Base-by-base conservation (phyloP, 1,140 invertebrate genomes). In the Leptonema lineaticorne region DNA sequence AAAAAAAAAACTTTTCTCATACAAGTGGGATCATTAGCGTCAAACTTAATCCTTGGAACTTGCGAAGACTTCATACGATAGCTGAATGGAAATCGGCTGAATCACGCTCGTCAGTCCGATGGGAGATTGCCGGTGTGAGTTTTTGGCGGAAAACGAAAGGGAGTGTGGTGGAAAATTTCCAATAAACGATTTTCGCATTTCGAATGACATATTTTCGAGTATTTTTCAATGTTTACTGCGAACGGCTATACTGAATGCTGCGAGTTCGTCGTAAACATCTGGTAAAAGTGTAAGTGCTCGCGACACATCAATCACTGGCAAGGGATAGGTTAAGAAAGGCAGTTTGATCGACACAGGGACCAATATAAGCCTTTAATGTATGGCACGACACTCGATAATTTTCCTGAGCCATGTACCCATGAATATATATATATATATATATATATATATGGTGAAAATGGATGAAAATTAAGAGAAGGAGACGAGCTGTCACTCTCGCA, bases 11-110 rank as follows among this genome's bases (percentile, higher is more conserved):
- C 46, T 48, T 53, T 53, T 26, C 50, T 53, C 46, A 24, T 22
- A 53, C 50, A 53, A 53, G 50, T 11, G 22, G 50, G 50, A 53
- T 53, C 50, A 53, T 53, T 53, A 53, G 50, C 50, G 50, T 53
- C 50, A 26, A 53, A 53, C 50, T 53, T 53, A 53, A 53, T 53
- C 50, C 50, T 14, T 16, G 37, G 37, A 41, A 41, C 37, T 41
- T 41, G 11, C 37, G 37, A 41, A 41, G 37, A 41, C 37, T 41
- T 41, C 37, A 41, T 41, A 41, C 37, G 37, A 11, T 16, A n/a
- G 37, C 11, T 41, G 37, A 41, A 41, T 41, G 16, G 37, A 41
- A 41, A 41, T 41, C 37, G 37, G 37, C 46, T 48, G 16, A 48
- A 48, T 48, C n/a, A 48, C 46, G 46, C 16, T 48, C 46, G 46